A percentile compares a stretch with the other conserved stretches of the same genome.
phyloP scores from a whole-genome alignment of 2,888 invertebrate genomes.

The Apamea anceps region DNA sequence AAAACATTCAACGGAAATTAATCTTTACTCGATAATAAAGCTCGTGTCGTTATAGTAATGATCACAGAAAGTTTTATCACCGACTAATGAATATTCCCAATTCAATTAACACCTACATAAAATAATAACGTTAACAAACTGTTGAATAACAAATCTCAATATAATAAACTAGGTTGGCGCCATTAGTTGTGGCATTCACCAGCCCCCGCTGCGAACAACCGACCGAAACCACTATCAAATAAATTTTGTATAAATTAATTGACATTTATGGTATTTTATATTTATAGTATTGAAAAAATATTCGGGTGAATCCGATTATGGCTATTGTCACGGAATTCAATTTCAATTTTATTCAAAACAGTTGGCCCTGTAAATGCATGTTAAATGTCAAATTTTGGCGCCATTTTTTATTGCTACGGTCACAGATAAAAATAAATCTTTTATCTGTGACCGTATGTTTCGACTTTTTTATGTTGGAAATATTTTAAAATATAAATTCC shows the following conservation, averaged over 20 bases:
- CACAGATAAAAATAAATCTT: conserved; percentile 29
- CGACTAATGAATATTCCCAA: conserved; percentile 62
- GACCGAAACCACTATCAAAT: conserved; percentile 56
- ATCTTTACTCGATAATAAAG: conserved; percentile 49
- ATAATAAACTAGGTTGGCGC: conserved; percentile 69
- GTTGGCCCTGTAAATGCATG: conserved; percentile 4
- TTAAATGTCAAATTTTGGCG: conserved; percentile 41
- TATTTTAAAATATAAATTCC: conserved; percentile 3
- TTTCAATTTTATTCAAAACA: conserved; percentile 36
- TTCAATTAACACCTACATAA: conserved; percentile 72
- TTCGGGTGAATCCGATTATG: conserved; percentile 41
- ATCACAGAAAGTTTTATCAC: conserved; percentile 61
- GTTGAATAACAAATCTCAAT: conserved; percentile 64
- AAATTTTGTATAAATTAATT: conserved; percentile 61
- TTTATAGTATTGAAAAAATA: conserved; percentile 53
- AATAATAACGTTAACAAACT: conserved; percentile 61
- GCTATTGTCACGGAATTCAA: conserved; percentile 49
- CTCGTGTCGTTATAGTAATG: conserved; percentile 46
- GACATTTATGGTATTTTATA: conserved; percentile 59
- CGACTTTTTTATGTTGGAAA: not conserved
- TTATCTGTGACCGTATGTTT: not conserved
- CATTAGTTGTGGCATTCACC: conserved; percentile 62
- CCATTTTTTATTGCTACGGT: conserved; percentile 20
- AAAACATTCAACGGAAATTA: conserved; percentile 51
- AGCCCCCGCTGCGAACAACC: conserved; percentile 64